Evolutionary conservation across 2,888 invertebrate species (phyloP), one percentile per base, ranked within the genome.

Genomic region (Junonia oenone): DNA sequence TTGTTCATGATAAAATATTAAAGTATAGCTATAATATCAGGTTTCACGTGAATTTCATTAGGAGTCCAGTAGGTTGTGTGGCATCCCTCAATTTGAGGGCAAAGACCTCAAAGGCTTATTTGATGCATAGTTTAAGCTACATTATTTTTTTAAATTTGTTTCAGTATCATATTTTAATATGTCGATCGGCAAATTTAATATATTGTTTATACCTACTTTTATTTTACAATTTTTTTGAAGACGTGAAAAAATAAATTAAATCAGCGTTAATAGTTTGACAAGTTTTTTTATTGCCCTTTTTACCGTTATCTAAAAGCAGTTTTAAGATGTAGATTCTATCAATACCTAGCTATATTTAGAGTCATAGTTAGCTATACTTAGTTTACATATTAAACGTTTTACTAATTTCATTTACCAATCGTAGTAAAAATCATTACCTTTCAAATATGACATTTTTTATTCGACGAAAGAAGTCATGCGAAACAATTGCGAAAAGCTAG

Each of bases 41-140:
- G 2, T n/a, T 11, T 6, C 14, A 35, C 15, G 8, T 51, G 51
- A 51, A 51, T 45, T 51, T 45, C 33, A 51, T 51, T 51, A 51
- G 11, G 6, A 45, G 43, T 15, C 33, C 26, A 45, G 35, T 45
- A 26, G 45, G 51, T 33, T 43, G 15, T 13, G 14, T 45, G 51
- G 51, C 33, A 51, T 51, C 51, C n/a, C 33, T 45, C 33, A 51
- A 51, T 51, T 43, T 51, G 22, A 45, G n/a, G 33, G 33, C 31
- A 33, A 4, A 51, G 33, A 22, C 35, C 5, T 33, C 33, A 51
- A 51, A 51, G 51, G 33, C 31, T 26, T 26, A 33, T 45, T 51
- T 51, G 45, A 15, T 0, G 26, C 51, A 51, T 51, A 51, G 43
- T 22, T 33, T 29, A 33, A 14, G 6, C 8, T 37, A 37, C 14